These are phyloP conservation scores for Phenganax stokvisi DNA, from an alignment of 92 coral and sea anemone genomes.

Conservation along the genomic window DNA sequence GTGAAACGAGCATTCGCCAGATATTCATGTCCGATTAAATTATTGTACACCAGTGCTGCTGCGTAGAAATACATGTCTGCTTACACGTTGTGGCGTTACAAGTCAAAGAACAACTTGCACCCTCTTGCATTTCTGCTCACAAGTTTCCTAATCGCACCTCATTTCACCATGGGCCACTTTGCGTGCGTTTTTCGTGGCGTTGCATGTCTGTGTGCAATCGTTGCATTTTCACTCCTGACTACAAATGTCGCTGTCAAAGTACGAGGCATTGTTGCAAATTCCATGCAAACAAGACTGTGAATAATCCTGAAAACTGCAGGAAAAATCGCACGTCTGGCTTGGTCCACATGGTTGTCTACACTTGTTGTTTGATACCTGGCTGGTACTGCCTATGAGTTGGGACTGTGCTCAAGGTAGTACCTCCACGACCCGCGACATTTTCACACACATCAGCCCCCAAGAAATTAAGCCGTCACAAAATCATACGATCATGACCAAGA, in stretches of 20 bases:
- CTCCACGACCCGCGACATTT: no score
- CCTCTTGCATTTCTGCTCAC: neutral
- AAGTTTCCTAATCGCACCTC: neutral
- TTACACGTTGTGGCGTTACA: slow-evolving; percentile 1
- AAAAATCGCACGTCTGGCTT: neutral
- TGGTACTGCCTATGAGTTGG: neutral
- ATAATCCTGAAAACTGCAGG: neutral
- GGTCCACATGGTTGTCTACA: neutral
- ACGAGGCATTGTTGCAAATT: neutral
- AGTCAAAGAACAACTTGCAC: neutral
- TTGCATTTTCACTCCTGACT: neutral
- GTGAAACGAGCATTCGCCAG: neutral
- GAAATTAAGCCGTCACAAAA: no score
- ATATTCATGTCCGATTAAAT: neutral
- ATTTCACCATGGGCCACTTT: slow-evolving; percentile 2
- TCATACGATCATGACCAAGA: no score
- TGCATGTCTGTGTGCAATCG: neutral
- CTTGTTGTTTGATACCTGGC: neutral
- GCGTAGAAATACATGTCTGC: neutral
- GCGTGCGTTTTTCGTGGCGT: neutral
- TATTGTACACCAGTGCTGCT: neutral
- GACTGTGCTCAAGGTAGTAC: no score
- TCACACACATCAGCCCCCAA: no score
- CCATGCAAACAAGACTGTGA: neutral
- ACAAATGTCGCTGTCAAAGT: neutral